Percentiles rank a stretch among this genome's conserved stretches.
These are phyloP conservation scores for Notarius lentiginosus DNA, from an alignment of 2,113 vertebrate species.

Conservation along the genomic window DNA sequence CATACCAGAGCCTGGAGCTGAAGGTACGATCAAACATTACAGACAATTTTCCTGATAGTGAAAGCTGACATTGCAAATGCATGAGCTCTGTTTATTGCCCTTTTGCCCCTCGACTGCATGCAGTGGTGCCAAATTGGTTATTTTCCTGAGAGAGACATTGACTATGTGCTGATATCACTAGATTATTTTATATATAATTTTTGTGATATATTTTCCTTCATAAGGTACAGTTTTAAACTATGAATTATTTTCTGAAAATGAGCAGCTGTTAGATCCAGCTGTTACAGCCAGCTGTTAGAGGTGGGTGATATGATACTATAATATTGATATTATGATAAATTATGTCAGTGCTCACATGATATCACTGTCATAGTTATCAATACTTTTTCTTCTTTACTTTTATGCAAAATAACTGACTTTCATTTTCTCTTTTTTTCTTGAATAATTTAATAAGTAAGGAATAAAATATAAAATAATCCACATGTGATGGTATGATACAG, in stretches of 20 bases:
- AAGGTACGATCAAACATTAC: conserved; percentile 58
- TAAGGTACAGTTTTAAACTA: not conserved
- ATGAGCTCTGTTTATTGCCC: not conserved
- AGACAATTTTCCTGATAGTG: not conserved
- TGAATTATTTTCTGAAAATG: not conserved
- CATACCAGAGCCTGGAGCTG: conserved; percentile 71
- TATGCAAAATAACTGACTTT: not conserved
- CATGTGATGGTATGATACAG: not conserved
- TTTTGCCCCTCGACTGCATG: not conserved
- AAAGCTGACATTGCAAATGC: not conserved
- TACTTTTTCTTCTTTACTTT: not conserved
- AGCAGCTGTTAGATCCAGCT: not conserved
- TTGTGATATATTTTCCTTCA: not conserved
- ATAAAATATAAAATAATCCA: not conserved
- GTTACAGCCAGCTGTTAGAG: not conserved
- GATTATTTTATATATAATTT: not conserved
- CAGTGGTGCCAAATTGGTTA: not conserved
- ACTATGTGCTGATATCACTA: not conserved
- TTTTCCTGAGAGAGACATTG: not conserved
- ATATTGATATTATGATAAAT: not conserved
- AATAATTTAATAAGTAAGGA: not conserved
- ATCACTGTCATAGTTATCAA: not conserved
- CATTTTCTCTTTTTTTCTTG: not conserved
- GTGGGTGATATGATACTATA: not conserved
- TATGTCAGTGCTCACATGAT: not conserved